Percentiles rank a stretch among this genome's conserved stretches.
Conservation (phyloP, 2,888 invertebrate genomes). For the Halictus quadricinctus region DNA sequence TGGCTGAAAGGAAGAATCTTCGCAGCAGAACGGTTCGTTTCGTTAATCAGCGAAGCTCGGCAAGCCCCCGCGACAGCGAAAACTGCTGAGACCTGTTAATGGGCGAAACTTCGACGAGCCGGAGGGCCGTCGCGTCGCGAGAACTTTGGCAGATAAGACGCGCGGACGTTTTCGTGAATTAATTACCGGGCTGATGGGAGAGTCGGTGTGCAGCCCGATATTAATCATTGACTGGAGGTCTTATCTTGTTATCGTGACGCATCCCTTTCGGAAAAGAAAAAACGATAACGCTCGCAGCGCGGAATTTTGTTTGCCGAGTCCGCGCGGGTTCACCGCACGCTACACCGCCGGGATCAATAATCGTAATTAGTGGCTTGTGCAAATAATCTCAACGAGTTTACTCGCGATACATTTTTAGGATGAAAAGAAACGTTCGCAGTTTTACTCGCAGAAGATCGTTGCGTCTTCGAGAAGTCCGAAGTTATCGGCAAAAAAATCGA, state of each 20-base stretch:
- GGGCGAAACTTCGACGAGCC: slow-evolving; percentile 62
- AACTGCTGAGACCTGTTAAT: slow-evolving; percentile 69
- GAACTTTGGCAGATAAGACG: slow-evolving; percentile 63
- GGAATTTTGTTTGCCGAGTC: slow-evolving; percentile 3
- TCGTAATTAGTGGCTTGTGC: not conserved
- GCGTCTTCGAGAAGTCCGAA: not conserved
- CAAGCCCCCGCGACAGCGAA: slow-evolving; percentile 48
- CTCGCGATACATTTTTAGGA: not conserved
- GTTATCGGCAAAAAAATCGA: not conserved
- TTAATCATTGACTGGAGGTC: slow-evolving; percentile 58
- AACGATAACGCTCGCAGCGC: not conserved
- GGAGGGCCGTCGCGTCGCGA: slow-evolving; percentile 41
- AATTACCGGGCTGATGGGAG: slow-evolving; percentile 60
- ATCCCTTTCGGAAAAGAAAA: not conserved
- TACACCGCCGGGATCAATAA: not conserved
- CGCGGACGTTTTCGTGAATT: slow-evolving; percentile 65
- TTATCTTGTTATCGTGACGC: slow-evolving; percentile 17
- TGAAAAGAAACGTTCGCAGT: not conserved
- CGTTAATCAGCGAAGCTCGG: slow-evolving; percentile 23
- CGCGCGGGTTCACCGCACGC: not conserved
- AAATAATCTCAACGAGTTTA: not conserved
- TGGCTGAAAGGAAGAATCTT: not conserved
- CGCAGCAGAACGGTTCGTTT: not conserved
- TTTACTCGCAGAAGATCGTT: too few relatives aligned
- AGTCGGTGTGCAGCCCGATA: slow-evolving; percentile 39